Evolutionary conservation across 2,797 vertebrate genomes (phyloP).

Genomic region (Rallus crepitans): DNA sequence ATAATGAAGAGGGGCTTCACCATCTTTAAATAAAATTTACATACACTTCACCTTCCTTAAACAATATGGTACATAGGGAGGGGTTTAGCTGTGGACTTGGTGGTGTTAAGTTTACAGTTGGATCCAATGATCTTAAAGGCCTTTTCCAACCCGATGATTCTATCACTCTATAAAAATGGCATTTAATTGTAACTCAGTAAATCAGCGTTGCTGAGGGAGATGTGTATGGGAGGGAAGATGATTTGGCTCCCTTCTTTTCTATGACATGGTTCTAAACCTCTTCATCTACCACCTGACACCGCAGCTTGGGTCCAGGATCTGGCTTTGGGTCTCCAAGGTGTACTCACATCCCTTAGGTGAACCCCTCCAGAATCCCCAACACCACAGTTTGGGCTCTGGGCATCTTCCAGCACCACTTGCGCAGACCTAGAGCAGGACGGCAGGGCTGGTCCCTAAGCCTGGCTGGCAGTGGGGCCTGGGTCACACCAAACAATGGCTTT

Average conservation of each 20-base stretch:
- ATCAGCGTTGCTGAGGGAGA: neutral
- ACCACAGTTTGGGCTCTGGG: neutral
- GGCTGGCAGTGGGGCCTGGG: neutral
- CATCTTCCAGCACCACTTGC: neutral
- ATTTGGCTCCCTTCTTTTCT: neutral
- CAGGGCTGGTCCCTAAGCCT: neutral
- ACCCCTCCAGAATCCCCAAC: neutral
- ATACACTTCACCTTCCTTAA: too few relatives aligned
- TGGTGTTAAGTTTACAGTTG: neutral
- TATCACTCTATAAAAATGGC: neutral
- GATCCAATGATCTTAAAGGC: too few relatives aligned
- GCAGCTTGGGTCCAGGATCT: neutral
- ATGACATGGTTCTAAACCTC: fast-evolving
- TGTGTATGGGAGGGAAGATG: neutral
- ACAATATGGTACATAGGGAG: neutral
- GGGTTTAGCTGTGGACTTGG: too few relatives aligned
- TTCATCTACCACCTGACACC: neutral
- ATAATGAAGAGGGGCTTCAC: neutral
- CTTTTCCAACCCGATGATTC: neutral
- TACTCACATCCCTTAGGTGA: fast-evolving
- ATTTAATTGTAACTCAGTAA: neutral
- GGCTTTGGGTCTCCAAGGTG: neutral
- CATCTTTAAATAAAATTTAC: too few relatives aligned
- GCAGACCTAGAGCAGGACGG: fast-evolving
- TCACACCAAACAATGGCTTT: neutral